Conservation (phyloP, 1,140 invertebrate species). For the Oppia nitens region DNA sequence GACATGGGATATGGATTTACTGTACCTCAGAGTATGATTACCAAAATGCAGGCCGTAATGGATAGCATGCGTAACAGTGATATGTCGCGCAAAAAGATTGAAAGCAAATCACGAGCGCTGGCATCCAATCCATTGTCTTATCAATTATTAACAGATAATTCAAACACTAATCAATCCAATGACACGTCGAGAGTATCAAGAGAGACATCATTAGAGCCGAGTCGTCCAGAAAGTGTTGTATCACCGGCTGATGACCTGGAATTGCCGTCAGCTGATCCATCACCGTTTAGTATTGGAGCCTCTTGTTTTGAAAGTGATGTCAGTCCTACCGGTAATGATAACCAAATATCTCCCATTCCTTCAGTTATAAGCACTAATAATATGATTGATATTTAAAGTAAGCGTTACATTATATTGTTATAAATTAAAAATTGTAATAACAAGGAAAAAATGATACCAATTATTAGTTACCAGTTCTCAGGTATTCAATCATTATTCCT, state of each 20-base stretch:
- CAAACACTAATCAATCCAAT: not conserved
- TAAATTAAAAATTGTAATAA: no score
- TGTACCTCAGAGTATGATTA: constrained; percentile 49
- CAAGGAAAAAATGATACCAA: no score
- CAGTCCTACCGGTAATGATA: not conserved
- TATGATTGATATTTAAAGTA: not conserved
- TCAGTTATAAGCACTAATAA: not conserved
- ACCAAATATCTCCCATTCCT: not conserved
- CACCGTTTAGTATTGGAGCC: not conserved
- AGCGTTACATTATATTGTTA: no score
- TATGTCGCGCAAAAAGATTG: not conserved
- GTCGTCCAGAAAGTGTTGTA: not conserved
- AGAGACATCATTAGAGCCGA: not conserved
- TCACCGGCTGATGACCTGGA: not conserved
- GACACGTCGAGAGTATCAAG: not conserved
- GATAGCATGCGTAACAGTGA: not conserved
- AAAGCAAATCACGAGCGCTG: not conserved
- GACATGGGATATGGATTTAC: constrained; percentile 48
- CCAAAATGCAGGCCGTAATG: constrained; percentile 41
- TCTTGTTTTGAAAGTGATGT: not conserved
- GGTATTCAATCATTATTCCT: no score
- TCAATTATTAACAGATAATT: not conserved
- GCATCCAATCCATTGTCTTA: not conserved
- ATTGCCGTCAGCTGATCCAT: not conserved
- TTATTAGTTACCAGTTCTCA: no score